These are phyloP conservation scores for Oxycera nigricornis DNA, from an alignment of 2,888 invertebrate species.

Conservation along the genomic window DNA sequence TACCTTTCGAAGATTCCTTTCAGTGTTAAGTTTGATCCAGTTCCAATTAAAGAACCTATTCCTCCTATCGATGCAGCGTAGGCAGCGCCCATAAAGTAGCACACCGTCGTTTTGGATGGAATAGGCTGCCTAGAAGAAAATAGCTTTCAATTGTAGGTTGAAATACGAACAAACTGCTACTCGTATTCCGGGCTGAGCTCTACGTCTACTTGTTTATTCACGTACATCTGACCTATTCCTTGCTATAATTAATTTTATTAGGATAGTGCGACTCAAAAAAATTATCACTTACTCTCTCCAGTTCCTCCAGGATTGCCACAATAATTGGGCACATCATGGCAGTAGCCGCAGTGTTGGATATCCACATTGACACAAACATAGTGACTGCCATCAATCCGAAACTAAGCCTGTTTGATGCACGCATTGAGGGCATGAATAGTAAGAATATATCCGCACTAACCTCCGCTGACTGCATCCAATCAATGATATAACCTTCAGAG, in stretches of 20 bases:
- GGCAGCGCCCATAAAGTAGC: slow-evolving; percentile 77
- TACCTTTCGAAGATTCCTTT: slow-evolving; percentile 72
- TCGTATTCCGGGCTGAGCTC: background rate
- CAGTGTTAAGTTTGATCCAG: slow-evolving; percentile 80
- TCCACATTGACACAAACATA: slow-evolving; percentile 96
- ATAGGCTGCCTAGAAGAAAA: slow-evolving; percentile 49
- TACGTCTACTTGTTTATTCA: slow-evolving; percentile 59
- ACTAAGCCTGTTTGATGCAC: slow-evolving; percentile 41
- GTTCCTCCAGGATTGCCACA: slow-evolving; percentile 81
- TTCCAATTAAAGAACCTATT: slow-evolving; percentile 78
- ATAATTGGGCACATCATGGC: slow-evolving; percentile 96
- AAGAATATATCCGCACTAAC: slow-evolving; percentile 56
- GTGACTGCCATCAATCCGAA: slow-evolving; percentile 86
- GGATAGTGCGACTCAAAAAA: background rate
- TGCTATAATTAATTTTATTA: slow-evolving; percentile 55
- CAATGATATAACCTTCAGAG: background rate
- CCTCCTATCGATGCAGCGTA: slow-evolving; percentile 79
- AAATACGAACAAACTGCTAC: background rate
- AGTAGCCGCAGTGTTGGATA: slow-evolving; percentile 91
- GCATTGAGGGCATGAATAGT: background rate
- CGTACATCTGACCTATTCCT: slow-evolving; percentile 72
- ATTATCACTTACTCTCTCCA: slow-evolving; percentile 65
- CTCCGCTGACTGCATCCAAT: slow-evolving; percentile 12
- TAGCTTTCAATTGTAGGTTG: background rate
- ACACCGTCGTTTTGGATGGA: slow-evolving; percentile 73